Conservation (phyloP, 2,888 invertebrate species). For the Sussaba pulchella region DNA sequence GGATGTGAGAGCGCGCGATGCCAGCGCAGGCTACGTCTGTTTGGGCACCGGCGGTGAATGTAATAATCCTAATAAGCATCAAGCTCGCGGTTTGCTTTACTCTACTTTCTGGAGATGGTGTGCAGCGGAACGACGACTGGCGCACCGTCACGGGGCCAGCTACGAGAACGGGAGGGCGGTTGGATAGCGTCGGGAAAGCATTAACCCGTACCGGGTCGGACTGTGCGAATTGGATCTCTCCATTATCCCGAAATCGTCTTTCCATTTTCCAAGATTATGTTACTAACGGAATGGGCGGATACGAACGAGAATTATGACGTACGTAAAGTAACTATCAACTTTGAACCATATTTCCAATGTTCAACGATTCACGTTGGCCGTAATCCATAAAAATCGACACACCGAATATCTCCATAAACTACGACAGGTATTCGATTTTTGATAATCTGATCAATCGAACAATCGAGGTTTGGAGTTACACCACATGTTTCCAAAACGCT, state of each 20-base stretch:
- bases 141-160: slow-evolving; percentile 28
- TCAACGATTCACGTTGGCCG: neutral
- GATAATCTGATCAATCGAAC: slow-evolving; percentile 14
- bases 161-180: slow-evolving; percentile 1
- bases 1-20: slow-evolving; percentile 4
- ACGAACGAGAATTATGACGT: neutral
- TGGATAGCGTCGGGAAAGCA: slow-evolving; percentile 40
- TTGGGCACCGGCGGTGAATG: slow-evolving; percentile 37
- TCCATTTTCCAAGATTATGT: slow-evolving; percentile 26
- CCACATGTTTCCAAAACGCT: slow-evolving; percentile 49
- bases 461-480: slow-evolving; percentile 45
- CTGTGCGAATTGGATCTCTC: slow-evolving; percentile 27
- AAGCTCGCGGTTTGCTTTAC: slow-evolving; percentile 32
- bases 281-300: slow-evolving; percentile 6
- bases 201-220: slow-evolving; percentile 15
- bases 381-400: neutral
- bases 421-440: neutral
- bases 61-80: slow-evolving; percentile 59
- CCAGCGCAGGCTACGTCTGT: slow-evolving; percentile 25
- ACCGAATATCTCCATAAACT: neutral
- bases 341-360: neutral
- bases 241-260: neutral
- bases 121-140: slow-evolving; percentile 30
- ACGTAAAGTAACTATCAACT: neutral
- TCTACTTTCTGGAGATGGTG: slow-evolving; percentile 41